These are phyloP conservation scores for Parthenolecanium corni DNA, from an alignment of 2,888 invertebrate species.

Conservation along the genomic window DNA sequence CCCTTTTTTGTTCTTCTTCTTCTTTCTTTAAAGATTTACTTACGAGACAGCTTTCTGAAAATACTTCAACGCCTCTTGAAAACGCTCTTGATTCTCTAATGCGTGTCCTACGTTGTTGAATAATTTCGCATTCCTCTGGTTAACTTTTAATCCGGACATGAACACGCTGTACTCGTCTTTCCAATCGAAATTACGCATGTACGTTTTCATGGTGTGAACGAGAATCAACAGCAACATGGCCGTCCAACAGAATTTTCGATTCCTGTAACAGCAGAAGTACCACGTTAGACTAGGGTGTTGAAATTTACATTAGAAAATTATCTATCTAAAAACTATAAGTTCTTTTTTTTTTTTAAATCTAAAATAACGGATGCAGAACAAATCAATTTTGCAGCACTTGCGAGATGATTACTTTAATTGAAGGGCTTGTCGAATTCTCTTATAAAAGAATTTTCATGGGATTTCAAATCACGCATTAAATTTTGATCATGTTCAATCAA, in stretches of 20 bases:
- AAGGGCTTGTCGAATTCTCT: too few species aligned
- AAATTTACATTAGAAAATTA: background rate
- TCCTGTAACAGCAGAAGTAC: slow-evolving; percentile 35
- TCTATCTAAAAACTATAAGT: background rate
- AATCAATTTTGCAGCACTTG: too few species aligned
- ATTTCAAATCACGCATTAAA: too few species aligned
- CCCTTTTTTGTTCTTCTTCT: too few species aligned
- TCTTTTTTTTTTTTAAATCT: too few species aligned
- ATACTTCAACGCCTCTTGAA: slow-evolving; percentile 70
- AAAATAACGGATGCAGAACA: too few species aligned
- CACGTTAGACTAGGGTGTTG: background rate
- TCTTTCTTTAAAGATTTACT: too few species aligned
- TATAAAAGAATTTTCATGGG: too few species aligned
- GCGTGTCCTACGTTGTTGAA: slow-evolving; percentile 97
- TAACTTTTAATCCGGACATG: slow-evolving; percentile 77
- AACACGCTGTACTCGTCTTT: slow-evolving; percentile 85
- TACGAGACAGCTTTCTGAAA: slow-evolving; percentile 77
- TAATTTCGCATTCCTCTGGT: slow-evolving; percentile 83
- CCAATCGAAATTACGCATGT: slow-evolving; percentile 84
- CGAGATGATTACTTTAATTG: too few species aligned
- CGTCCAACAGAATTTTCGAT: slow-evolving; percentile 53
- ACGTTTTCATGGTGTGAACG: slow-evolving; percentile 74
- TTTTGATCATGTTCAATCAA: too few species aligned
- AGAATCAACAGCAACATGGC: slow-evolving; percentile 53
- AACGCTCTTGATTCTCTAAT: slow-evolving; percentile 61